Base-by-base conservation (phyloP, 2,888 invertebrate genomes). In the Plemyria rubiginata region DNA sequence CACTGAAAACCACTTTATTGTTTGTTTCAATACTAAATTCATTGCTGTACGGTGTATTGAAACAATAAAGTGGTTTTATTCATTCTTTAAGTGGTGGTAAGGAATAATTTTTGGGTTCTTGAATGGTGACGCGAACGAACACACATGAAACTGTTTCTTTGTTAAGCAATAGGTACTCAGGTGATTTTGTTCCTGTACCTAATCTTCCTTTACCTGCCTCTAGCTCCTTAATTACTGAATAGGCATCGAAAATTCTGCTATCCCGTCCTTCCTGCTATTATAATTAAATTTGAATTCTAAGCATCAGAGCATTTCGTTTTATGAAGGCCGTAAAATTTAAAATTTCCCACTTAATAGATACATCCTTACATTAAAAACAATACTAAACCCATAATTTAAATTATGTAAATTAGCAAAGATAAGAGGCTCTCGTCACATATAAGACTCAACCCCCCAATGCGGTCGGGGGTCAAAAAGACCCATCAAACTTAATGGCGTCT, bases 401-500 rank as follows among this genome's bases (percentile, higher is more conserved):
- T 64, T 72, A 67, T 65, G 71, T 68, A 74, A 72, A 74, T 71
- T 70, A 67, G 54, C 54, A 54, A 60, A 65, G 72, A 75, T 71
- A 70, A 68, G 62, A 70, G 72, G 70, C 72, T 54, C 55, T 29
- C 55, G 48, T 48, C 60, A 53, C 62, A 60, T 57, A 59, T 55
- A 40, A 62, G 62, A 64, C 16, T 60, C 28, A 67, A 67, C 71
- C 66, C 68, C 63, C 56, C 62, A 52, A 54, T 65, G 65, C 69
- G 70, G 70, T 69, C 45, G 50, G 65, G 70, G 67, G 62, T 67
- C 68, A 66, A 71, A 74, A 69, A 69, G 60, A 70, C 72, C 61
- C 70, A 79, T 82, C 78, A 81, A 76, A 75, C 70, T 66, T 70
- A 69, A 75, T 76, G 76, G 76, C 76, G 70, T 78, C 81, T 82